phyloP scores from a whole-genome alignment of 2,888 invertebrate genomes.

The Philaethria dido region DNA sequence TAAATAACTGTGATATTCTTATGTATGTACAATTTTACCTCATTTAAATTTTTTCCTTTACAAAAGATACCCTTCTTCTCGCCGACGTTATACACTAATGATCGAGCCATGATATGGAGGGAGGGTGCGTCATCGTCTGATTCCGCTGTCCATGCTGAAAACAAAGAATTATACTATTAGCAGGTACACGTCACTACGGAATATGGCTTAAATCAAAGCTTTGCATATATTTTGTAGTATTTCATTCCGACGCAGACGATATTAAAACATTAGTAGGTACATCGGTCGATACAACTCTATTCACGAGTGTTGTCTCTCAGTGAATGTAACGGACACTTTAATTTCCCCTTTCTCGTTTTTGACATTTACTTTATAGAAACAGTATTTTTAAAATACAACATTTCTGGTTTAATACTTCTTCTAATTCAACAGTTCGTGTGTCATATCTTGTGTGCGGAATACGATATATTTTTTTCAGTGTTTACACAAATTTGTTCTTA shows the following conservation, averaged over 20 bases:
- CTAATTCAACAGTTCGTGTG: background rate
- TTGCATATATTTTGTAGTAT: background rate
- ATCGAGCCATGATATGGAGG: slow-evolving; percentile 63
- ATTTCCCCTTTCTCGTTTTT: slow-evolving; percentile 33
- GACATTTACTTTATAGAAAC: slow-evolving; percentile 21
- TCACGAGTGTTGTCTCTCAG: slow-evolving; percentile 17
- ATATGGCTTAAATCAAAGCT: background rate
- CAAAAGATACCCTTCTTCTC: slow-evolving; percentile 74
- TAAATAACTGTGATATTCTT: background rate
- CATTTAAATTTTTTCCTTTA: slow-evolving; percentile 62
- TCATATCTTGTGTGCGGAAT: no score
- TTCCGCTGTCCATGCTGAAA: slow-evolving; percentile 59
- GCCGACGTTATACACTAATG: slow-evolving; percentile 66
- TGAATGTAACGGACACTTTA: slow-evolving; percentile 33
- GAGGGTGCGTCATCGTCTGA: slow-evolving; percentile 56
- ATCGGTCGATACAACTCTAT: background rate
- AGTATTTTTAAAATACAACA: slow-evolving; percentile 15
- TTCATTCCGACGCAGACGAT: slow-evolving; percentile 25
- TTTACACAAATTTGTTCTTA: no score
- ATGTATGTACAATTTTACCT: slow-evolving; percentile 51
- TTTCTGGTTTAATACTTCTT: slow-evolving; percentile 12
- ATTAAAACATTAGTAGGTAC: background rate
- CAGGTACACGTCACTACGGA: background rate
- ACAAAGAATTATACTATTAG: slow-evolving; percentile 37
- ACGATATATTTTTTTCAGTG: no score